A percentile compares a stretch with the other conserved stretches of the same genome.
These are phyloP conservation scores for Aphaenogaster floridana DNA, from an alignment of 1,140 invertebrate genomes.

Conservation along the genomic window DNA sequence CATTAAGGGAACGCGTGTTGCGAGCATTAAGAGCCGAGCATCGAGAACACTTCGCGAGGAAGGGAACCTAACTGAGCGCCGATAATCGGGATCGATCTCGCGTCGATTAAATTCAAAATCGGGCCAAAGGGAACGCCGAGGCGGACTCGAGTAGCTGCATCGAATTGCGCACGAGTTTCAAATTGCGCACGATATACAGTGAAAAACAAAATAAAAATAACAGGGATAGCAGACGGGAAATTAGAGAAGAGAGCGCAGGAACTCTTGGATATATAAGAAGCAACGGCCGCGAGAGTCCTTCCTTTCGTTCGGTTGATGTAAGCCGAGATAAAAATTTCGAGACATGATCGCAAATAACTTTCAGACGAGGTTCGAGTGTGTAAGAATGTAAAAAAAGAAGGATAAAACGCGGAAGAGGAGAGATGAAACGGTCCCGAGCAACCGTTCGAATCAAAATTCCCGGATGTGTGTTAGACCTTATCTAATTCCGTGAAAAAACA, in stretches of 20 bases:
- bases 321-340: not conserved
- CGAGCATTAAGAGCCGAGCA: conserved; percentile 33
- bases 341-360: not conserved
- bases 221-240: not conserved
- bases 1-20: conserved; percentile 48
- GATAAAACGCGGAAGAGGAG: not conserved
- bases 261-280: not conserved
- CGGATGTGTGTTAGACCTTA: not conserved
- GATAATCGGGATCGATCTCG: conserved; percentile 50
- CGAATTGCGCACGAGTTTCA: conserved; percentile 34
- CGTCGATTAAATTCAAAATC: conserved; percentile 56
- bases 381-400: not conserved
- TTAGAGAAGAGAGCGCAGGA: not conserved
- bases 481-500: not conserved
- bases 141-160: conserved; percentile 10
- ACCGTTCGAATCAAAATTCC: not conserved
- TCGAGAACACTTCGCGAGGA: conserved; percentile 39
- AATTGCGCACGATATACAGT: not conserved
- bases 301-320: not conserved
- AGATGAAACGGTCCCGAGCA: not conserved
- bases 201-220: not conserved
- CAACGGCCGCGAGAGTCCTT: not conserved
- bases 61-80: conserved; percentile 2
- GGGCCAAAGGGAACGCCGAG: conserved; percentile 15
- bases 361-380: not conserved